Base-by-base conservation (phyloP, 2,113 vertebrate genomes). In the Gobius niger region DNA sequence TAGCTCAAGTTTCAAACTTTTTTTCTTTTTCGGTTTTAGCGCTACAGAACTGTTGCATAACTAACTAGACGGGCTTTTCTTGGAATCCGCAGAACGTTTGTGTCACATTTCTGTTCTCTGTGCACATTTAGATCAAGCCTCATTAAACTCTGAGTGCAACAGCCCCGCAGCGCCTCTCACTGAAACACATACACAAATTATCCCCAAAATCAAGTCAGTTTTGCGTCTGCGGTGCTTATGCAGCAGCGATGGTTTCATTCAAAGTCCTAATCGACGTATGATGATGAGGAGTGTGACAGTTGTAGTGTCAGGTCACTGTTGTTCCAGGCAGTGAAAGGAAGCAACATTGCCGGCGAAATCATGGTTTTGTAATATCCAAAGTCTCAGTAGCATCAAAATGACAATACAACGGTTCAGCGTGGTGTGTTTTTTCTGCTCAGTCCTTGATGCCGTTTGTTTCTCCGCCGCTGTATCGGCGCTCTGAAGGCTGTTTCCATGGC, bases 11-110 rank as follows among this genome's bases (percentile, higher is more conserved):
- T 34, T 34, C 24, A 24, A 24, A 24, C 24, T 24, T 1, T 24
- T 1, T 3, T 24, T 34, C 24, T 34, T 34, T 34, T 34, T 3
- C 24, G 0, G 24, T 34, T 34, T 34, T 34, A 4, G 24, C 24
- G 24, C 5, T 4, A 4, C 3, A 34, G 24, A 34, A 34, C 24
- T 2, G 1, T 34, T 3, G 24, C 24, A 24, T 24, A 24, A 24
- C 24, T 3, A 3, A 2, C 24, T 24, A 24, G 24, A 3, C 24
- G 3, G 24, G 24, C 1, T 51, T 51, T 80, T 79, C 75, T 72
- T 65, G 12, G 60, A 3, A 78, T 82, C 73, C 19, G 9, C 60
- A 68, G 71, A 52, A 24, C 56, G 60, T 18, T 77, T 84, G 34
- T 60, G 40, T 68, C 66, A 73, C 56, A 49, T 68, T 75, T 6